Base-by-base conservation (phyloP, 2,113 vertebrate species). In the Pagrus major region DNA sequence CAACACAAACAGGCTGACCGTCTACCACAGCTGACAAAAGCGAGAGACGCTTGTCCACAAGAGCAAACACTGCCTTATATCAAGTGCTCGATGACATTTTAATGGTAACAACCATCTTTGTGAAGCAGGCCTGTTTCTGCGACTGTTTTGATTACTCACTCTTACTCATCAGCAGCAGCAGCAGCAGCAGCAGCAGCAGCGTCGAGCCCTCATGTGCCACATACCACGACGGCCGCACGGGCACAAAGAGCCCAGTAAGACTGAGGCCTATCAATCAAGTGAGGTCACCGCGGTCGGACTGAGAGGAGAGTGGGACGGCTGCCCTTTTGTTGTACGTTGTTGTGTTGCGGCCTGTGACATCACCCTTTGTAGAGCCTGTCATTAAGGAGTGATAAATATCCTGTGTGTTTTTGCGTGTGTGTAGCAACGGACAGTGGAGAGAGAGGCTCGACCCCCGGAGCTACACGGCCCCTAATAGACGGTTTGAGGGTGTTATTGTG, bases 121-220 rank as follows among this genome's bases (percentile, higher is more conserved):
- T 86, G 81, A 74, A 80, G 23, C 61, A 15, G 47, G 78, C 78
- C 71, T 10, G 83, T 81, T 87, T 86, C 73, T 82, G 73, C 78
- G 77, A 85, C 68, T 89, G 86, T 93, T 93, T 75, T 89, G 71
- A 91, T 94, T 91, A 84, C 76, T 92, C 93, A 93, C 65, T 72
- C 51, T 93, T 86, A 91, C 84, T 93, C 92, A 92, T 68, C 76
- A 41, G 14, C 54, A 72, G 47, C 82, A 60, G 54, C 67, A 49
- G 49, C 78, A 73, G 70, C 83, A 78, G 75, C 77, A 72, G 78
- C 80, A 27, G 65, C 76, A 58, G 78, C 77, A 76, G 77, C 63
- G 2, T n/a, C 2, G 18, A 67, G 71, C 81, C 89, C 80, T 84
- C 72, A 44, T 85, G 86, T 76, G 79, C 68, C 81, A 51, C 83